Conservation (phyloP, 2,888 invertebrate genomes). For the Sarcophaga rosellei region DNA sequence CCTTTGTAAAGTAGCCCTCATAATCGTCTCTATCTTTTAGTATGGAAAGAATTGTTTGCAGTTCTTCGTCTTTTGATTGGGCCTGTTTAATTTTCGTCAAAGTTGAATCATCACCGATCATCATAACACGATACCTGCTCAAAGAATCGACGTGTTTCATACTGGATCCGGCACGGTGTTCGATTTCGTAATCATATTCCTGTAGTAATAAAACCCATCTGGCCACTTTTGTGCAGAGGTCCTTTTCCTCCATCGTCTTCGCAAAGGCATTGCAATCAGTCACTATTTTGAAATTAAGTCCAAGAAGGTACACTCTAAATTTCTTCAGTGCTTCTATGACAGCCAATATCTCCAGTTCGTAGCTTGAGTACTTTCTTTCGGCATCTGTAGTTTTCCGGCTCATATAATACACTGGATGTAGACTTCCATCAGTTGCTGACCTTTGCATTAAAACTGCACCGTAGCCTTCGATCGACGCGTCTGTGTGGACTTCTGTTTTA, state of each 20-base stretch:
- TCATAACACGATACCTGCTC: slow-evolving; percentile 61
- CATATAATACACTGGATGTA: slow-evolving; percentile 51
- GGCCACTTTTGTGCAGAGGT: slow-evolving; percentile 61
- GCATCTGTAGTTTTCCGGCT: slow-evolving; percentile 48
- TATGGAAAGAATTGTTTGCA: slow-evolving; percentile 51
- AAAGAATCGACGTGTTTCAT: slow-evolving; percentile 67
- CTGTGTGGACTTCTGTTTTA: slow-evolving; percentile 33
- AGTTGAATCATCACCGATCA: slow-evolving; percentile 32
- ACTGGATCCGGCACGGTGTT: slow-evolving; percentile 61
- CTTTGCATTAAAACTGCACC: slow-evolving; percentile 60
- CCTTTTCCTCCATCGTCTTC: too few relatives aligned
- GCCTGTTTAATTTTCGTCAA: slow-evolving; percentile 45
- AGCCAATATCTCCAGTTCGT: slow-evolving; percentile 54
- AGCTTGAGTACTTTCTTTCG: too few relatives aligned
- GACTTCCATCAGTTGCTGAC: slow-evolving; percentile 12
- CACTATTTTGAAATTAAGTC: slow-evolving; percentile 63
- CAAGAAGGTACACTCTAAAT: slow-evolving; percentile 71
- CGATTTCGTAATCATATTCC: slow-evolving; percentile 65
- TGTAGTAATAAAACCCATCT: slow-evolving; percentile 57
- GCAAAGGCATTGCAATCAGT: slow-evolving; percentile 69
- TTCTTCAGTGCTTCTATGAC: slow-evolving; percentile 68
- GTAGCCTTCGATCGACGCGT: slow-evolving; percentile 60
- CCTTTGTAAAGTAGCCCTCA: slow-evolving; percentile 30
- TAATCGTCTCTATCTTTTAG: slow-evolving; percentile 12
- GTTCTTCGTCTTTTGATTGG: slow-evolving; percentile 59